Base-by-base conservation (phyloP, 2,113 vertebrate genomes). In the Eulemur macaco region DNA sequence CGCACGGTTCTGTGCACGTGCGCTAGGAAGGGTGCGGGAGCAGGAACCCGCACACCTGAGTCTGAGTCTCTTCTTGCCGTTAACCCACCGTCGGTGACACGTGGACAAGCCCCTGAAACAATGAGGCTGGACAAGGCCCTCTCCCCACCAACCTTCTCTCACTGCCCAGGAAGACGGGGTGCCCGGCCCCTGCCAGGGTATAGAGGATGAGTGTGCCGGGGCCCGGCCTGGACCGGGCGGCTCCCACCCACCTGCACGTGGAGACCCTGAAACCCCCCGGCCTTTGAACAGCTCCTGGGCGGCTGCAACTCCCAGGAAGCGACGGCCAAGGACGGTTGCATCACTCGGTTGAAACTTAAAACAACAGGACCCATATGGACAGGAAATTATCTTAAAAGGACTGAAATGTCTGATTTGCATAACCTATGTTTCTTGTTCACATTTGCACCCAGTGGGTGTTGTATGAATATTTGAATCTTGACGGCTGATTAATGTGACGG, bases 361-460 rank as follows among this genome's bases (percentile, higher is more conserved):
- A 69, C 93, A 78, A 76, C 95, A 94, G 74, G 54, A 82, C 74
- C 86, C 97, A 96, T 96, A 96, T 92, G 96, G 95, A 71, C 13
- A 96, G 88, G 91, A 91, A 94, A 92, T 95, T 90, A 94, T 95
- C 90, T 96, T 71, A 64, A 92, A 95, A 87, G 50, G 74, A 80
- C 69, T 42, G 64, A 97, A 97, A 97, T 96, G 96, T 95, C 97
- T 96, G 25, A 97, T 97, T 97, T 97, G 86, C 96, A 97, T 97
- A 92, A 73, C 23, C 54, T 84, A 45, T 60, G 66, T 76, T 89
- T 93, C 89, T 77, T 50, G 31, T 91, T 97, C 95, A 1, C 82
- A 29, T 56, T 68, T 82, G 34, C 4, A 73, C 77, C 85, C 68
- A 69, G 86, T 94, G 96, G 71, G 86, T 73, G 77, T 82, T 50